Base-by-base conservation (phyloP, 2,888 invertebrate genomes). In the Euplexia lucipara region DNA sequence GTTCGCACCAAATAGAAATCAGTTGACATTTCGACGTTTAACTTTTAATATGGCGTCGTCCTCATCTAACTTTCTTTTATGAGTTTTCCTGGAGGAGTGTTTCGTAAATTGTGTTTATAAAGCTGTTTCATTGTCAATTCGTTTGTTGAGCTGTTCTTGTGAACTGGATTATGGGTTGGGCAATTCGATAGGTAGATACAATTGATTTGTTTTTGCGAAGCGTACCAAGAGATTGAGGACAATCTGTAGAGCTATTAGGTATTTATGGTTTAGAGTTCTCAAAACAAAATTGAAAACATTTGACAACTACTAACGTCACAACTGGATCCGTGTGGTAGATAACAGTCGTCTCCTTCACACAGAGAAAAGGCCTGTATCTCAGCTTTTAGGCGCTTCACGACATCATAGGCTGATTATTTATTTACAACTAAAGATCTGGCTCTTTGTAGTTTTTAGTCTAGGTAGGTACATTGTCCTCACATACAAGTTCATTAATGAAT, bases 91-190 rank as follows among this genome's bases (percentile, higher is more conserved):
- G 64, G 52, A 60, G 39, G 68, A 75, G 79, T 57, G 70, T 70
- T 73, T 78, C 70, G 66, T 75, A 81, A 80, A 81, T 81, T 82
- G 80, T 81, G 77, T 84, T 84, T 79, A 81, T 82, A 79, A 79
- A 82, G 78, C 75, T 79, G 74, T 73, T 74, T 76, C 73, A 76
- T 78, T 78, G 78, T 78, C 47, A 66, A 77, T 76, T 81, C 61
- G 66, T 79, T 78, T 78, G 69, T 75, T 75, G 52, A 65, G 62
- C 69, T 69, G 62, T 69, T 62, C 72, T 70, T 35, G 57, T 37
- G 61, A 71, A 79, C 65, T 76, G 63, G 69, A 79, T 83, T 82
- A 83, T 84, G 78, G 75, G 74, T 79, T 79, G 76, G 73, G 71
- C 70, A 69, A 71, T 71, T 75, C 42, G 70, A 78, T 81, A 71